Conservation (phyloP, 2,888 invertebrate genomes). For the Diarsia dahlii region DNA sequence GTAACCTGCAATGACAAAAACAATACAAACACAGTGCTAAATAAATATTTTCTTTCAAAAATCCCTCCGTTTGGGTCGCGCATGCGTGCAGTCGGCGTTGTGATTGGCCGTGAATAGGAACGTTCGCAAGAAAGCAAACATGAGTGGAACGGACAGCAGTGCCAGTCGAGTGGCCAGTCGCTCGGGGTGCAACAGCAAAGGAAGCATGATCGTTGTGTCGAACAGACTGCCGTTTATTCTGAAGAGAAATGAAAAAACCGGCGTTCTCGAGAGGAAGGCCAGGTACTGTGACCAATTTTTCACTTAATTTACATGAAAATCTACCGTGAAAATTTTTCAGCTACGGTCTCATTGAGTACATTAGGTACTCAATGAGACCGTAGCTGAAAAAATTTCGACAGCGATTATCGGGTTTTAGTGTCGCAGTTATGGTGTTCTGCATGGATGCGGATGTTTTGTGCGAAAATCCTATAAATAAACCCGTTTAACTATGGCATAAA, state of each 20-base stretch:
- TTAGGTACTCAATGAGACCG: too few relatives aligned
- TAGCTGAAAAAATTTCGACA: too few relatives aligned
- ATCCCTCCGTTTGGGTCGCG: slow-evolving; percentile 81
- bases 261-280: slow-evolving; percentile 94
- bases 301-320: background rate
- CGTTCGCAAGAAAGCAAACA: slow-evolving; percentile 77
- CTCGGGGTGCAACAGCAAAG: slow-evolving; percentile 90
- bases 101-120: slow-evolving; percentile 84
- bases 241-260: slow-evolving; percentile 93
- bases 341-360: background rate
- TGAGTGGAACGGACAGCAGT: slow-evolving; percentile 80
- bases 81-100: slow-evolving; percentile 82
- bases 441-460: slow-evolving; percentile 24
- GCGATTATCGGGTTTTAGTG: slow-evolving; percentile 2
- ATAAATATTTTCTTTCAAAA: slow-evolving; percentile 75
- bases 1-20: slow-evolving; percentile 78
- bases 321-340: background rate
- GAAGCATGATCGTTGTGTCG: slow-evolving; percentile 97
- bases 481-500: background rate
- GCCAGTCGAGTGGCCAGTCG: slow-evolving; percentile 83
- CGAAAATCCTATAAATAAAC: slow-evolving; percentile 23
- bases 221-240: slow-evolving; percentile 97
- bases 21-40: slow-evolving; percentile 74
- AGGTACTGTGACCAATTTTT: slow-evolving; percentile 90
- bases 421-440: slow-evolving; percentile 1